Evolutionary conservation across 2,113 vertebrate species (phyloP).

Genomic region (Onychorhynchus coronatus): DNA sequence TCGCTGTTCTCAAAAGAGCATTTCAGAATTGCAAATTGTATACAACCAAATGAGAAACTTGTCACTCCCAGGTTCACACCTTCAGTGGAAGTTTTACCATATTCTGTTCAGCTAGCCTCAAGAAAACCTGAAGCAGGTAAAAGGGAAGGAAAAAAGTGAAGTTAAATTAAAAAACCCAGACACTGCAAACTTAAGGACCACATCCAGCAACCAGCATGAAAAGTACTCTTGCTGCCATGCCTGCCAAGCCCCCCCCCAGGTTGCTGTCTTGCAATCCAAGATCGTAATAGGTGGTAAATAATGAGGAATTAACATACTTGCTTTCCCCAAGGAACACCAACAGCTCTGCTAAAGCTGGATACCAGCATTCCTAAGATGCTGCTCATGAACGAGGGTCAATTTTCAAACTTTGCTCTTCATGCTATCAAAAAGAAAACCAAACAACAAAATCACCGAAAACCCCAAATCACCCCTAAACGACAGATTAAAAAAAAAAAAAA

Average conservation of each 20-base stretch:
- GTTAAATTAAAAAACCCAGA: not conserved
- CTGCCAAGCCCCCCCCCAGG: not conserved
- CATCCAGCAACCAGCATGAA: not conserved
- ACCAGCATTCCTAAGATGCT: not conserved
- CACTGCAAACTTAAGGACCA: not conserved
- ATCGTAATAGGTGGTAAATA: not conserved
- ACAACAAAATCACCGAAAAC: not conserved
- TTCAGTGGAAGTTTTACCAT: not conserved
- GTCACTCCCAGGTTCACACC: not conserved
- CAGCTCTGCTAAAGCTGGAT: not conserved
- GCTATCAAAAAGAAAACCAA: not conserved
- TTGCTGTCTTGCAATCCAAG: not conserved
- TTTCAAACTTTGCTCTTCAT: not conserved
- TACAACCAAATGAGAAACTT: conserved; percentile 22
- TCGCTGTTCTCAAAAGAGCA: not conserved
- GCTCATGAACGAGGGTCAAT: not conserved
- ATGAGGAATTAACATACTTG: not conserved
- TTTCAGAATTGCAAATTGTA: conserved; percentile 53
- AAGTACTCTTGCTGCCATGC: not conserved
- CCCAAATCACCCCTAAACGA: not conserved
- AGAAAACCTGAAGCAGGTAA: not conserved
- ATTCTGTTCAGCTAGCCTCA: not conserved
- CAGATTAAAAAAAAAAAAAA: not conserved
- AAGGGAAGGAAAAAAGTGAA: not conserved
- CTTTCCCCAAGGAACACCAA: not conserved